Conservation (phyloP, 2,113 vertebrate genomes). For the Heterochromis multidens region DNA sequence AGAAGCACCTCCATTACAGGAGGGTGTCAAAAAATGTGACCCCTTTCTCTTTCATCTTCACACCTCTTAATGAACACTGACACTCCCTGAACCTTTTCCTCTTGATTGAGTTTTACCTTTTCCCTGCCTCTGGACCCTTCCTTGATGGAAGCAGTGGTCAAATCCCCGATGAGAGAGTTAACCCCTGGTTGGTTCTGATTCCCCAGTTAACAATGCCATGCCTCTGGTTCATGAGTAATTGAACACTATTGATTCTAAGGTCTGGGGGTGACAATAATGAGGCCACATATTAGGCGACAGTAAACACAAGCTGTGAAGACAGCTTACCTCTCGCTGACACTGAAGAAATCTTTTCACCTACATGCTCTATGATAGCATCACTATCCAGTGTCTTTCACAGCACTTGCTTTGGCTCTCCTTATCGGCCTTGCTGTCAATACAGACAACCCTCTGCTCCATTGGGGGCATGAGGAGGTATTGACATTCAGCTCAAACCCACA, state of each 20-base stretch:
- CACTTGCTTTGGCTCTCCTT: conserved; percentile 58
- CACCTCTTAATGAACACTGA: conserved; percentile 61
- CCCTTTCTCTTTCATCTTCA: conserved; percentile 61
- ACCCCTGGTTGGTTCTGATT: conserved; percentile 42
- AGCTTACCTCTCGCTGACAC: conserved; percentile 12
- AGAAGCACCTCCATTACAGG: conserved; percentile 57
- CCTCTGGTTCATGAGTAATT: conserved; percentile 72
- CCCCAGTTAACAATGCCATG: conserved; percentile 38
- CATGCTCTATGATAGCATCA: conserved; percentile 41
- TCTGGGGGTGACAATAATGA: conserved; percentile 71
- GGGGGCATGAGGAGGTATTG: conserved; percentile 73
- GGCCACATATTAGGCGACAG: conserved; percentile 65
- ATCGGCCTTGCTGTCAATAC: conserved; percentile 69
- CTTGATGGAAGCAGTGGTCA: conserved; percentile 31
- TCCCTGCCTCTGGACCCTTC: neutral
- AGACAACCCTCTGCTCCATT: conserved; percentile 62
- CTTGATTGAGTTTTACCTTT: conserved; percentile 45
- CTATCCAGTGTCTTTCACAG: conserved; percentile 59
- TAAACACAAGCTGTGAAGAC: conserved; percentile 60
- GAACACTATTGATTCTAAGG: conserved; percentile 69
- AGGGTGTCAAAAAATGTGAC: conserved; percentile 55
- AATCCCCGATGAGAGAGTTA: conserved; percentile 50
- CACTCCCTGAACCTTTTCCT: conserved; percentile 18
- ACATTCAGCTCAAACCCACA: conserved; percentile 78
- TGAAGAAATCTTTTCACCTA: conserved; percentile 38